Evolutionary conservation across 2,113 vertebrate species (phyloP), one percentile per base, ranked within the genome.

Genomic region (Callorhinus ursinus): DNA sequence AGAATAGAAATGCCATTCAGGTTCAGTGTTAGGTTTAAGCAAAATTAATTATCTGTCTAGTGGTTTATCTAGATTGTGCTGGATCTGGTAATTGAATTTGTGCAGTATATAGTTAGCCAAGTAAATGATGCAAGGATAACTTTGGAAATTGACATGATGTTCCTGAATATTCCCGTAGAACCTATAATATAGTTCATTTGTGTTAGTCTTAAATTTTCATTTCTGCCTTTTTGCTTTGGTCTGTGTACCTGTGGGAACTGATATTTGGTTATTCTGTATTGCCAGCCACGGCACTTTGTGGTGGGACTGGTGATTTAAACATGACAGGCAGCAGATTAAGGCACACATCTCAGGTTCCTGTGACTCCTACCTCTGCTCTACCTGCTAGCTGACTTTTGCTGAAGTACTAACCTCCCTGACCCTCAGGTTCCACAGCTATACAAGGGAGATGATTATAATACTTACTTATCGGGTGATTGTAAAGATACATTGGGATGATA

Each of bases 21-120:
- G 93, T 97, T 98, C 96, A 96, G 67, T 61, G 72, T 90, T 92
- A 82, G 74, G 95, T 96, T 85, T 96, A 97, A 98, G 80, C 95
- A 97, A 97, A 97, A 98, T 97, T 96, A 97, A 98, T 98, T 85
- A 85, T 97, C 96, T 98, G 97, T 96, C 94, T 89, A 8, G 83
- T 49, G 76, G 42, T 88, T 95, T 93, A 61, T 96, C 63, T 85
- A 72, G 85, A 94, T 94, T 61, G 63, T 79, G 77, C 72, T 82
- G 71, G 57, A 69, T 94, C 85, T 88, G 82, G 51, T 87, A 93
- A 95, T 90, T 77, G 46, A 94, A 94, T 82, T 49, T 95, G 42
- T 59, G 49, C 65, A 36, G 31, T 28, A 65, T 49, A 28, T 26
- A 65, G 63, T 57, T 80, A 93, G 53, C 72, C 53, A 55, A 77